A percentile compares a stretch with the other conserved stretches of the same genome.
These are phyloP conservation scores for Sardina pilchardus DNA, from an alignment of 2,113 vertebrate species.

Conservation along the genomic window DNA sequence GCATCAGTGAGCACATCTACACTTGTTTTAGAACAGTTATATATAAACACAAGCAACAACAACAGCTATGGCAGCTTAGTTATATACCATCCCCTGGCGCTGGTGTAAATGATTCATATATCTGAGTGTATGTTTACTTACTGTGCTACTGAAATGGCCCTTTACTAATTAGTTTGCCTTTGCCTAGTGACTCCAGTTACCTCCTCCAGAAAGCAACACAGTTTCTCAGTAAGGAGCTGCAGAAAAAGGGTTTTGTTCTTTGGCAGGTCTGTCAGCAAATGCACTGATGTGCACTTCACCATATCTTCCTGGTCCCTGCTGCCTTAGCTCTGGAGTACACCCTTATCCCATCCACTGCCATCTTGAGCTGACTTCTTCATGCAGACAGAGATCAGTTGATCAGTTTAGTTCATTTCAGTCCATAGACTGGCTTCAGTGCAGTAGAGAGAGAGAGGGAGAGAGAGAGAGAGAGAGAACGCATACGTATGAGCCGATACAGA, in stretches of 20 bases:
- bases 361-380: not conserved
- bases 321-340: no score
- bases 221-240: not conserved
- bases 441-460: not conserved
- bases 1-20: no score
- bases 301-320: no score
- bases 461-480: not conserved
- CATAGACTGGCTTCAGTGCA: not conserved
- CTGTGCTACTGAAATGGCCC: not conserved
- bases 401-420: not conserved
- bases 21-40: no score
- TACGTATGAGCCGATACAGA: not conserved
- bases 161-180: not conserved
- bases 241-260: no score
- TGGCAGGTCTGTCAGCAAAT: no score
- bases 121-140: not conserved
- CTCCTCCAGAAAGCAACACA: not conserved
- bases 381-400: not conserved
- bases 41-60: no score
- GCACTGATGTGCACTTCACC: no score
- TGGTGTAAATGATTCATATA: no score
- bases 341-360: no score
- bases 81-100: no score
- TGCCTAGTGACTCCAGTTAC: not conserved
- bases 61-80: no score